Evolutionary conservation across 2,888 invertebrate genomes (phyloP).

Genomic region (Harpagoxenus sublaevis): DNA sequence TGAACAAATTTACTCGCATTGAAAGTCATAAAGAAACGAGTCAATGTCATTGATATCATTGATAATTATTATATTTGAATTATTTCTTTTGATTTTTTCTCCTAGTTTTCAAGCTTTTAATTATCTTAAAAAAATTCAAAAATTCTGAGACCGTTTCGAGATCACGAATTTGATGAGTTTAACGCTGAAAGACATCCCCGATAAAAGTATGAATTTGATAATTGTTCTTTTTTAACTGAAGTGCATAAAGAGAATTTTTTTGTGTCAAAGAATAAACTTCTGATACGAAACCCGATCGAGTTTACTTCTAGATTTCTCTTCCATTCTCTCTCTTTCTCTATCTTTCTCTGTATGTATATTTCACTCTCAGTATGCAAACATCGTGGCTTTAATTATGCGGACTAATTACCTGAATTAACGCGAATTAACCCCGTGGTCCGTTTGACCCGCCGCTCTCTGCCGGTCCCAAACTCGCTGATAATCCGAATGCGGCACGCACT

Average conservation of each 20-base stretch:
- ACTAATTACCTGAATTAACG: conserved; percentile 83
- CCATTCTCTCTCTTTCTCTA: neutral
- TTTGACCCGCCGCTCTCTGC: conserved; percentile 68
- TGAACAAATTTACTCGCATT: neutral
- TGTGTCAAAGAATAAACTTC: neutral
- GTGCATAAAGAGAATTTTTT: neutral
- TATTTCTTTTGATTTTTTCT: neutral
- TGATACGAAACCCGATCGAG: neutral
- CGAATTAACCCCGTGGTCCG: conserved; percentile 82
- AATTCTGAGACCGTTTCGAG: neutral
- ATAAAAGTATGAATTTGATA: neutral
- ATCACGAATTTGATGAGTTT: neutral
- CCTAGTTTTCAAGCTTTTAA: neutral
- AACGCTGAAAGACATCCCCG: neutral
- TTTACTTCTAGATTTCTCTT: neutral
- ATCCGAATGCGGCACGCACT: conserved; percentile 71
- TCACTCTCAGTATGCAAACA: conserved; percentile 59
- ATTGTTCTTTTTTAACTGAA: neutral
- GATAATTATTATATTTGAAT: neutral
- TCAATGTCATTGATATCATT: neutral
- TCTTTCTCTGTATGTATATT: neutral
- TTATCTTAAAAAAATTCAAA: neutral
- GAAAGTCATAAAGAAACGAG: neutral
- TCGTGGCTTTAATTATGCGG: conserved; percentile 82
- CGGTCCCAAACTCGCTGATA: conserved; percentile 62